A percentile compares a stretch with the other conserved stretches of the same genome.
Conservation (phyloP, 35 echinoderm and acorn worm species). For the Lytechinus variegatus region DNA sequence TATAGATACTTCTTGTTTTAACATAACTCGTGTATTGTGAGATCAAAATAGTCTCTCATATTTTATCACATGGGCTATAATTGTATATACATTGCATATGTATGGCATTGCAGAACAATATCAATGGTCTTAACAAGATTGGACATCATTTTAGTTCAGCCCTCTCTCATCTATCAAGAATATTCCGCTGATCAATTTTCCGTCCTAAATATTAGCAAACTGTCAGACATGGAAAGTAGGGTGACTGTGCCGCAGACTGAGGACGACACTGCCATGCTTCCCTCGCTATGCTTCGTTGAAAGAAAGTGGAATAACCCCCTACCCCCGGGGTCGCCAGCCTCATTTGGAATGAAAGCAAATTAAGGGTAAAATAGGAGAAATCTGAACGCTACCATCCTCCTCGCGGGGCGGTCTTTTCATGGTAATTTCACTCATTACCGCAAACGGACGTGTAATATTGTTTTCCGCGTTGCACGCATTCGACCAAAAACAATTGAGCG, state of each 20-base stretch:
- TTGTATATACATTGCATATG: background rate
- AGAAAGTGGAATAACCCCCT: background rate
- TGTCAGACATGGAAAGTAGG: background rate
- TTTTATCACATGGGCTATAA: background rate
- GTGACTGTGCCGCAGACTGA: background rate
- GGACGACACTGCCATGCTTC: background rate
- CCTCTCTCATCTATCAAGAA: background rate
- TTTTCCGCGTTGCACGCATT: conserved; percentile 5
- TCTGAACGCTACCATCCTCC: background rate
- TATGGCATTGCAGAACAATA: background rate
- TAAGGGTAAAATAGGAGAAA: background rate
- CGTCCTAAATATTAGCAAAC: background rate
- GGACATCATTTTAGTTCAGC: background rate
- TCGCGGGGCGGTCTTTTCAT: background rate
- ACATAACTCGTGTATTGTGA: background rate
- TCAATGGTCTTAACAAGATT: background rate
- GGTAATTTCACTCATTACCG: conserved; percentile 11
- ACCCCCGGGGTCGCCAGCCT: background rate
- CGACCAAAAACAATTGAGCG: conserved; percentile 17
- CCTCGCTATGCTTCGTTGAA: background rate
- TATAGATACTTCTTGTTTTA: background rate
- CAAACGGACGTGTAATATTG: background rate
- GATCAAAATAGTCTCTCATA: background rate
- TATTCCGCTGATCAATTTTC: background rate
- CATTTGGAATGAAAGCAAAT: conserved; percentile 4